These are phyloP conservation scores for Corydoras maculifer DNA, from an alignment of 2,113 vertebrate genomes.

Conservation along the genomic window DNA sequence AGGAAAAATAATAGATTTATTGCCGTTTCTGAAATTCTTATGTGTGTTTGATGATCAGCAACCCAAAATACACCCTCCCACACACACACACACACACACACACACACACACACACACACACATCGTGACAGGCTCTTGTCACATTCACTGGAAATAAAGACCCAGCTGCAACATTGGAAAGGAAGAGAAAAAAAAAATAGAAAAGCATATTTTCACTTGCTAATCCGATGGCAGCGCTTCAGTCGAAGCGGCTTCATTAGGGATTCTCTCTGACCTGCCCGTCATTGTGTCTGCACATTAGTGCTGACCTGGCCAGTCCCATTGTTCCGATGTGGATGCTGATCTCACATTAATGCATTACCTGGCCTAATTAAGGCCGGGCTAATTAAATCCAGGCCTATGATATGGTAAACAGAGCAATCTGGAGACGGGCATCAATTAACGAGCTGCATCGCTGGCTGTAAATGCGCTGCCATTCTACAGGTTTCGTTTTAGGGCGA, in stretches of 20 bases:
- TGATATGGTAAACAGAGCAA: slow-evolving; percentile 48
- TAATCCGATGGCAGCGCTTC: slow-evolving; percentile 38
- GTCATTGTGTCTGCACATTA: slow-evolving; percentile 38
- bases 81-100: slow-evolving; percentile 1
- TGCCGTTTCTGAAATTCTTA: slow-evolving; percentile 15
- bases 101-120: slow-evolving; percentile 5
- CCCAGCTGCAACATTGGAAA: slow-evolving; percentile 10
- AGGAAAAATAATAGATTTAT: slow-evolving; percentile 12
- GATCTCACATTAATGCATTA: slow-evolving; percentile 43
- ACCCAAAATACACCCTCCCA: slow-evolving; percentile 6
- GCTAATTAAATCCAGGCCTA: slow-evolving; percentile 31
- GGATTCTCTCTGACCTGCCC: slow-evolving; percentile 6
- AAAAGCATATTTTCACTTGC: slow-evolving; percentile 32
- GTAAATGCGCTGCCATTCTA: slow-evolving; percentile 32
- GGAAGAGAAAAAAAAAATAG: background rate
- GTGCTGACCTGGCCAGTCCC: slow-evolving; percentile 29
- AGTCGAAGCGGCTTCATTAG: slow-evolving; percentile 28
- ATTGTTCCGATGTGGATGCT: slow-evolving; percentile 21
- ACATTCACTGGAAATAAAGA: slow-evolving; percentile 15
- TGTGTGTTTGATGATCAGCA: slow-evolving; percentile 19
- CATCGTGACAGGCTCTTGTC: background rate
- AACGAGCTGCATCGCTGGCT: slow-evolving; percentile 21
- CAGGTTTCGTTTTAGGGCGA: slow-evolving; percentile 20
- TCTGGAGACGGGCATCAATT: slow-evolving; percentile 37
- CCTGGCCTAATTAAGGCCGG: slow-evolving; percentile 30